These are phyloP conservation scores for Rotaria macrura DNA, from an alignment of 2,888 invertebrate species.

Conservation along the genomic window DNA sequence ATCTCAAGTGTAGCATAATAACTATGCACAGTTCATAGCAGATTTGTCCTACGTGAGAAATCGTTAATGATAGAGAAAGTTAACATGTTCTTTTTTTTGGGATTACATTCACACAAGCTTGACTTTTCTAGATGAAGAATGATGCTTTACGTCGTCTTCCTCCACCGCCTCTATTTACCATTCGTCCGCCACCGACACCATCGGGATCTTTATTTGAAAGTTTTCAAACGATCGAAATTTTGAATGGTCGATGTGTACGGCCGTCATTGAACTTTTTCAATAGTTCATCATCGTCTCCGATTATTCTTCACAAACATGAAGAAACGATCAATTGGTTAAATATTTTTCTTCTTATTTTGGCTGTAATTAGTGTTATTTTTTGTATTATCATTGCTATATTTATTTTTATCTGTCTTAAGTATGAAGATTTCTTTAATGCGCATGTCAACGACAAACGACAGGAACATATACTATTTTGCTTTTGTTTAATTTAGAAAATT, in stretches of 20 bases:
- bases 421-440: neutral
- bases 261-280: neutral
- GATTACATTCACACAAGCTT: neutral
- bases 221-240: neutral
- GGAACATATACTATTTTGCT: no score
- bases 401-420: slow-evolving; percentile 17
- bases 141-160: neutral
- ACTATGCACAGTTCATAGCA: neutral
- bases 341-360: slow-evolving; percentile 9
- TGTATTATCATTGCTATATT: slow-evolving; percentile 17
- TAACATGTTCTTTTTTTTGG: neutral
- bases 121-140: neutral
- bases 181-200: slow-evolving; percentile 9
- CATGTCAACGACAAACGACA: no score
- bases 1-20: neutral
- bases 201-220: neutral
- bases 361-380: slow-evolving; percentile 1
- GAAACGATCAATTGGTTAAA: neutral
- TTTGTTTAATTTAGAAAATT: neutral
- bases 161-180: neutral
- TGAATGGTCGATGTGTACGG: slow-evolving; percentile 17
- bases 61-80: neutral
- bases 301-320: neutral
- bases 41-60: neutral
- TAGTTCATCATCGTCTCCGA: neutral